These are phyloP conservation scores for Blastobasis adustella DNA, from an alignment of 2,888 invertebrate genomes.

Conservation along the genomic window DNA sequence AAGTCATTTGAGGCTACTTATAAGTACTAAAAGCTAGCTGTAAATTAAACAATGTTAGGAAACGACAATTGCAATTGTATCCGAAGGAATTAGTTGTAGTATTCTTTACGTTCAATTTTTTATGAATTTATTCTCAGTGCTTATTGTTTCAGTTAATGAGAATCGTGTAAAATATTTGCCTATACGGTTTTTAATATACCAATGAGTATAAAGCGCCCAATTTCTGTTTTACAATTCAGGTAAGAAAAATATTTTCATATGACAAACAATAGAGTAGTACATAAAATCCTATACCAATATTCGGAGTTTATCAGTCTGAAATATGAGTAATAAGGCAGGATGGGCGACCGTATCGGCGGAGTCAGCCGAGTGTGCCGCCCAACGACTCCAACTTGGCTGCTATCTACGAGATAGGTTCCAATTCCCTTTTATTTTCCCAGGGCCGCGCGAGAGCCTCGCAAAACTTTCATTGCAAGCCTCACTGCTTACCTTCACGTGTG, in stretches of 20 bases:
- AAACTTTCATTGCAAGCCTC: slow-evolving; percentile 57
- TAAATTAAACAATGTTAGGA: too few species aligned
- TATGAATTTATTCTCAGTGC: too few species aligned
- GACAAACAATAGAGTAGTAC: neutral
- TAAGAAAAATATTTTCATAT: neutral
- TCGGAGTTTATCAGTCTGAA: neutral
- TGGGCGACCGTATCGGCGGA: slow-evolving; percentile 2
- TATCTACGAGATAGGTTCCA: slow-evolving; percentile 36
- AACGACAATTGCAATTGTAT: too few species aligned
- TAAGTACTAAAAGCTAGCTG: too few species aligned
- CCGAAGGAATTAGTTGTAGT: too few species aligned
- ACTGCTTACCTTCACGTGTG: slow-evolving; percentile 54
- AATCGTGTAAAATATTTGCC: too few species aligned
- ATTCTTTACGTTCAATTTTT: too few species aligned
- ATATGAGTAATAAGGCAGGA: slow-evolving; percentile 5
- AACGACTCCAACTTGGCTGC: slow-evolving; percentile 23
- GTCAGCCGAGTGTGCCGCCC: slow-evolving; percentile 5
- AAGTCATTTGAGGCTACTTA: too few species aligned
- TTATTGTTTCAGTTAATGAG: too few species aligned
- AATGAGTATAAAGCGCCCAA: too few species aligned
- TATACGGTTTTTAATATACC: too few species aligned
- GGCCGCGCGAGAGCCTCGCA: slow-evolving; percentile 60
- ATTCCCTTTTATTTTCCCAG: slow-evolving; percentile 50
- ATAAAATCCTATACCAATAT: neutral
- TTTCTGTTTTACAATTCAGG: too few species aligned